Percentiles rank a stretch among this genome's conserved stretches.
These are phyloP conservation scores for Cygnus buccinator DNA, from an alignment of 2,113 vertebrate species.

Conservation along the genomic window DNA sequence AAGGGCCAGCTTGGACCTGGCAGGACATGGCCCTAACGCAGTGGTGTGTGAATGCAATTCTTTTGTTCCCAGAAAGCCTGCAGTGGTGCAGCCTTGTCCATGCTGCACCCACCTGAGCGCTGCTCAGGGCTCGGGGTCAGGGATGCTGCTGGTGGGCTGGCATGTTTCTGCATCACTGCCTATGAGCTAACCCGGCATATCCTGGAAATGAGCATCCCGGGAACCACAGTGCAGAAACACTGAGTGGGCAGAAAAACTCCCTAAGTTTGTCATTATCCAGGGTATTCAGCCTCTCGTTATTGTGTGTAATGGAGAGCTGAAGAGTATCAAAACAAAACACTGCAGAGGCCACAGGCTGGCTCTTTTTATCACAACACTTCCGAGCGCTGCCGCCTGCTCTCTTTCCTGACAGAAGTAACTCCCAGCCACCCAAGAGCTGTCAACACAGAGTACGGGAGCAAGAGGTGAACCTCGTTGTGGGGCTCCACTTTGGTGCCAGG, in stretches of 20 bases:
- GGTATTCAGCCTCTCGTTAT: conserved; percentile 16
- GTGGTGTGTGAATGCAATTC: background rate
- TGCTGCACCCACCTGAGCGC: background rate
- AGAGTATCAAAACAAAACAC: conserved; percentile 37
- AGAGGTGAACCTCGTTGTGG: background rate
- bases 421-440: background rate
- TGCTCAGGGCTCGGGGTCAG: rapidly evolving
- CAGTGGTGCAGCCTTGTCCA: background rate
- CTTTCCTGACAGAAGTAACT: conserved; percentile 9
- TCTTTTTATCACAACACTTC: conserved; percentile 37
- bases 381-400: rapidly evolving
- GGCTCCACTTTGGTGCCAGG: background rate
- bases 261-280: conserved; percentile 2
- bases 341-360: background rate
- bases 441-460: background rate
- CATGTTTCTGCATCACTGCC: background rate
- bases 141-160: background rate
- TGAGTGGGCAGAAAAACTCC: conserved; percentile 22
- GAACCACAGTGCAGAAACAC: background rate
- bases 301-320: background rate
- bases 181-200: background rate
- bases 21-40: background rate
- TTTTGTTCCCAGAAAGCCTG: background rate
- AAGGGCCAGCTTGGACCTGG: background rate
- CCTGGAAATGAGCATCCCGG: background rate